Conservation (phyloP, 53 echinoderm and acorn worm species). For the Stichopus horrens region DNA sequence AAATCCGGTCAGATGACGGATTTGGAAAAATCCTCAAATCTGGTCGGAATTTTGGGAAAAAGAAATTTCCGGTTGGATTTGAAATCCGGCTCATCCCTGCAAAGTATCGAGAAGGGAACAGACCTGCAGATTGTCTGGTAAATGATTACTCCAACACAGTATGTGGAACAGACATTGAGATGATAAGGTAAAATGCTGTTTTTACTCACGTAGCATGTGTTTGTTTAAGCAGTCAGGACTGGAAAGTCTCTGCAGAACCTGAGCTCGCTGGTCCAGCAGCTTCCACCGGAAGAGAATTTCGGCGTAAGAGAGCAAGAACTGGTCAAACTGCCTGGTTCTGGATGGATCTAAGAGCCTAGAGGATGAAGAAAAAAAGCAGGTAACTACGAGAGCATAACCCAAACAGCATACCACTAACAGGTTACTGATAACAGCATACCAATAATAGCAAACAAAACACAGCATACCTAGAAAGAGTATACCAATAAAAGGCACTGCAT, state of each 20-base stretch:
- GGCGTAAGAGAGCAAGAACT: conserved; percentile 85
- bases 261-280: conserved; percentile 71
- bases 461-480: no score
- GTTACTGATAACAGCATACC: no score
- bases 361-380: background rate
- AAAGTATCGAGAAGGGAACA: no score
- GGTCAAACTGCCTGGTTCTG: conserved; percentile 72
- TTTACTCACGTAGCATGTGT: conserved; percentile 40
- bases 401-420: background rate
- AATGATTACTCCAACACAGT: no score
- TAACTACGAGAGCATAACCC: background rate
- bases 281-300: conserved; percentile 90
- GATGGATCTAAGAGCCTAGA: conserved; percentile 73
- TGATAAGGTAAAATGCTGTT: background rate
- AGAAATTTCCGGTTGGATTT: no score
- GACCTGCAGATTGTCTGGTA: no score
- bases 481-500: background rate
- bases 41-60: no score
- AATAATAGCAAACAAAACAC: no score
- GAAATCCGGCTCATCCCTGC: no score
- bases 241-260: conserved; percentile 75
- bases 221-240: conserved; percentile 32
- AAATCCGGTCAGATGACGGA: no score
- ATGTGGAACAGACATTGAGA: no score
- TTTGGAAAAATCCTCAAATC: no score